These are phyloP conservation scores for Pseudorhombus dupliciocellatus DNA, from an alignment of 2,113 vertebrate genomes.

Conservation along the genomic window DNA sequence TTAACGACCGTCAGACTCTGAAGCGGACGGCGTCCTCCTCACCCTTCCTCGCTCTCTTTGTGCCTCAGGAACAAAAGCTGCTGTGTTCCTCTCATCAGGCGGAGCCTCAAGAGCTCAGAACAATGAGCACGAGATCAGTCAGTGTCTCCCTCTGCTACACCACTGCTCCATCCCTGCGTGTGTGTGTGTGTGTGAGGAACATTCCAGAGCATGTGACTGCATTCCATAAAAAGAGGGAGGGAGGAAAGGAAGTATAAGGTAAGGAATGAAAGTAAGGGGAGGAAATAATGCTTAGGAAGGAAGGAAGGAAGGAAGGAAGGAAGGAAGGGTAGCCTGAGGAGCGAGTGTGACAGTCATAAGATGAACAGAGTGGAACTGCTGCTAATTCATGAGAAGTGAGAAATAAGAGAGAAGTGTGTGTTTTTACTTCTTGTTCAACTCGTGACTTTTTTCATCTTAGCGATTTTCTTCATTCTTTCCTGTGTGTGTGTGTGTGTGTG, in stretches of 20 bases:
- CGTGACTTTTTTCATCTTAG: not conserved
- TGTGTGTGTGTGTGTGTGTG: too few species aligned
- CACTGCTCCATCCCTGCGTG: not conserved
- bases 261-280: too few species aligned
- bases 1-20: too few species aligned
- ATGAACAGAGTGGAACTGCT: conserved; percentile 12
- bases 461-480: too few species aligned
- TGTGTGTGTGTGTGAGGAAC: conserved; percentile 34
- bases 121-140: conserved; percentile 9
- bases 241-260: not conserved
- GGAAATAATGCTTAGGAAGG: too few species aligned
- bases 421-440: not conserved
- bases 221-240: conserved; percentile 33
- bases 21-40: too few species aligned
- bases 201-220: conserved; percentile 44
- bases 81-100: conserved; percentile 34
- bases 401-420: not conserved
- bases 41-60: conserved; percentile 14
- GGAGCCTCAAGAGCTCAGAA: not conserved
- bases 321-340: not conserved
- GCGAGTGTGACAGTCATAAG: conserved; percentile 47
- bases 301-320: too few species aligned
- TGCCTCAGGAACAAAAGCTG: conserved; percentile 31
- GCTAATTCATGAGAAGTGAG: not conserved
- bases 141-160: too few species aligned